Evolutionary conservation across 2,888 invertebrate genomes (phyloP).

Genomic region (Eretmocerus hayati): DNA sequence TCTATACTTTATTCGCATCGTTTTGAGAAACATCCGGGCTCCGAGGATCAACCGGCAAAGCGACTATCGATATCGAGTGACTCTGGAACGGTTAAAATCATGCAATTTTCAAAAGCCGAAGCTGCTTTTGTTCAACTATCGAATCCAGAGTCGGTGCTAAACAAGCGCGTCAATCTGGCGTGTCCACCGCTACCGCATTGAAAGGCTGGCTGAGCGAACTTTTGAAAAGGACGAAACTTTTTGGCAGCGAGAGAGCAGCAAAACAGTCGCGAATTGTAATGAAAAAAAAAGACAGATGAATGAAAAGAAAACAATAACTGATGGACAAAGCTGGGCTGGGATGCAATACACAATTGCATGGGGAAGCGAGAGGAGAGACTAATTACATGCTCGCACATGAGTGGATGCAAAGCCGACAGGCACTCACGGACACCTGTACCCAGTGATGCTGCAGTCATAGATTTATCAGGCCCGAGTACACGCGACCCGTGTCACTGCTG

Average conservation of each 20-base stretch:
- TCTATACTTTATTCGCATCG: too few species aligned
- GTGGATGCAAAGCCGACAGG: neutral
- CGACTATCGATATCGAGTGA: too few species aligned
- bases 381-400: conserved; percentile 1
- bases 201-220: too few species aligned
- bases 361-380: conserved; percentile 1
- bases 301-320: conserved; percentile 9
- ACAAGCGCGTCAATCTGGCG: too few species aligned
- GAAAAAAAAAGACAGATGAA: neutral
- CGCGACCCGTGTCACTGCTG: neutral
- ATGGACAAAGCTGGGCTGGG: neutral
- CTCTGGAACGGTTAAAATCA: too few species aligned
- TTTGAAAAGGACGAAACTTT: neutral
- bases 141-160: too few species aligned
- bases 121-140: too few species aligned
- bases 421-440: conserved; percentile 19
- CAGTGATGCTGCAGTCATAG: too few species aligned
- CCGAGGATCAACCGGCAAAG: too few species aligned
- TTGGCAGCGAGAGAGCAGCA: neutral
- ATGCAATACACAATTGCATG: neutral
- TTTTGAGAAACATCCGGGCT: too few species aligned
- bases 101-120: too few species aligned
- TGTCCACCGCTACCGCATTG: too few species aligned
- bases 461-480: neutral
- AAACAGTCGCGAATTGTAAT: neutral